A percentile compares a stretch with the other conserved stretches of the same genome.
Evolutionary conservation across 1,140 invertebrate species (phyloP).

Genomic region (Pomacea maculata): DNA sequence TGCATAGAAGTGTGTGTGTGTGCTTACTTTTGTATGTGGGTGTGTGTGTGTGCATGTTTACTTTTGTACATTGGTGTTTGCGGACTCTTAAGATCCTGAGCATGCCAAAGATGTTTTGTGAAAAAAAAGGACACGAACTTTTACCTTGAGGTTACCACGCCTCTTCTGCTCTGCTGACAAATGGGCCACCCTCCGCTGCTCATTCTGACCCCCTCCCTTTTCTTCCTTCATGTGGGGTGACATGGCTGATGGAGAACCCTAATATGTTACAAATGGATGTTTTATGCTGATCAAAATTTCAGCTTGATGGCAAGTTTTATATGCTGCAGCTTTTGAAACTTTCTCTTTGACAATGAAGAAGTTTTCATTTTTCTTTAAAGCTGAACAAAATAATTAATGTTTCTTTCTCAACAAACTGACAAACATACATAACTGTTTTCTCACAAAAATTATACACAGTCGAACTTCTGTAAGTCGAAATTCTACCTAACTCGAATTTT

Average conservation of each 20-base stretch:
- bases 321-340: not conserved
- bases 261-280: not conserved
- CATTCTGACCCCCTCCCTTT: conserved; percentile 49
- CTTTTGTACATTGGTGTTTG: too few relatives aligned
- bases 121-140: not conserved
- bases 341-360: not conserved
- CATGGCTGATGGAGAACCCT: not conserved
- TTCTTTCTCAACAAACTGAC: too few relatives aligned
- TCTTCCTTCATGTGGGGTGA: not conserved
- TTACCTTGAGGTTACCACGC: conserved; percentile 90
- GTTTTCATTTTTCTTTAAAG: not conserved
- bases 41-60: too few relatives aligned
- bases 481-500: too few relatives aligned
- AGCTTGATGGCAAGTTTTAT: not conserved
- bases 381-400: too few relatives aligned
- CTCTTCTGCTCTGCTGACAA: conserved; percentile 98
- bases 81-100: too few relatives aligned
- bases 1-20: too few relatives aligned
- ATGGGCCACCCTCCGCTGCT: conserved; percentile 74
- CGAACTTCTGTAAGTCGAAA: too few relatives aligned
- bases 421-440: too few relatives aligned
- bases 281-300: not conserved
- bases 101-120: not conserved
- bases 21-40: too few relatives aligned
- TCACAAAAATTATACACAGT: too few relatives aligned